Percentiles rank a stretch among this genome's conserved stretches.
phyloP scores from a whole-genome alignment of 2,113 vertebrate species.

The Delphinapterus leucas region DNA sequence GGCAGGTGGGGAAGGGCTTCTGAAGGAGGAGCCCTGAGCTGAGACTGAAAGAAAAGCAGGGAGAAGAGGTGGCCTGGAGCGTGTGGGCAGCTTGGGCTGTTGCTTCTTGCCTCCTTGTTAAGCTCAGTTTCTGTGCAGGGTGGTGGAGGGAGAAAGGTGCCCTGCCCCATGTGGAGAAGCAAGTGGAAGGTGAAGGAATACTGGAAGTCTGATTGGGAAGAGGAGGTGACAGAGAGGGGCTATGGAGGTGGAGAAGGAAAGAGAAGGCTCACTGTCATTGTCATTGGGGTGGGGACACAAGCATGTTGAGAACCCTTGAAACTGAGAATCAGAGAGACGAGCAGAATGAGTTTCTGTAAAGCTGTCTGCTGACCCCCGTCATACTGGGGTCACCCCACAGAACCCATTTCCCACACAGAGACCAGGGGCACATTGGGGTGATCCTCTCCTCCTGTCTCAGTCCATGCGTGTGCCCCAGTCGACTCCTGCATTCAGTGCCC shows the following conservation, averaged over 20 bases:
- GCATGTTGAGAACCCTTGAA: not conserved
- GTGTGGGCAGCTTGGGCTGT: no score
- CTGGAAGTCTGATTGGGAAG: not conserved
- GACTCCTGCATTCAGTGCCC: no score
- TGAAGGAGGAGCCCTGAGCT: not conserved
- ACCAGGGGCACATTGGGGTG: fast-evolving
- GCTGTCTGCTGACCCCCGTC: not conserved
- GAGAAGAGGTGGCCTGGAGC: fast-evolving
- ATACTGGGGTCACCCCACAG: not conserved
- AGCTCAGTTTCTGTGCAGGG: no score
- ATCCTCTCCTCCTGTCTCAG: not conserved
- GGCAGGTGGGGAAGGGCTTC: not conserved
- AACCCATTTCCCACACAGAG: no score
- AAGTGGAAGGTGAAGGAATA: not conserved
- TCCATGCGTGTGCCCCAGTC: fast-evolving
- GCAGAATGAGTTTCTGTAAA: not conserved
- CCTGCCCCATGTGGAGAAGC: not conserved
- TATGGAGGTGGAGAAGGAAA: not conserved
- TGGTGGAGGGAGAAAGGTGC: fast-evolving
- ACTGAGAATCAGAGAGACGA: not conserved
- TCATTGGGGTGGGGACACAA: no score
- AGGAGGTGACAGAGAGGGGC: not conserved
- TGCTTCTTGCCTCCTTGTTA: no score
- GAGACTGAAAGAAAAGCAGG: not conserved
- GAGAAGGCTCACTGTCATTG: not conserved